A percentile compares a stretch with the other conserved stretches of the same genome.
Evolutionary conservation across 2,113 vertebrate genomes (phyloP).

Genomic region (Neolamprologus sp.): DNA sequence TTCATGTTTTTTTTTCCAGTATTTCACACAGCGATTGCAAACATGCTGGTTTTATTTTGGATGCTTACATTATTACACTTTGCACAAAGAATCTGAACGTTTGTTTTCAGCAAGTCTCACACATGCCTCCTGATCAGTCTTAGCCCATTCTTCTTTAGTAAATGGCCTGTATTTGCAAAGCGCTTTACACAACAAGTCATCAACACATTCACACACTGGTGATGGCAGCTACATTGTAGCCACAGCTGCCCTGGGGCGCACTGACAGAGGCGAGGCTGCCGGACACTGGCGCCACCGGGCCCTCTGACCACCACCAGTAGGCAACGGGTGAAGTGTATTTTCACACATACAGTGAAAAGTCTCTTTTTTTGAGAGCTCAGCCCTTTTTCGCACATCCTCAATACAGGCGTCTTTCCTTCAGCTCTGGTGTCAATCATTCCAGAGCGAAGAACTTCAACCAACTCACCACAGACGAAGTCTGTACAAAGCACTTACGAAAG

Average conservation of each 20-base stretch:
- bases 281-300: too few species aligned
- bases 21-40: background rate
- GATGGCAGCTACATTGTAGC: too few species aligned
- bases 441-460: too few species aligned
- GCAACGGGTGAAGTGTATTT: accelerated
- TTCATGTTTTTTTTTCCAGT: accelerated
- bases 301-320: too few species aligned
- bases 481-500: too few species aligned
- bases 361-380: accelerated
- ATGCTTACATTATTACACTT: background rate
- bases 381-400: too few species aligned
- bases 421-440: too few species aligned
- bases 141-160: background rate
- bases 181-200: accelerated
- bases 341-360: too few species aligned
- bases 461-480: too few species aligned
- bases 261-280: too few species aligned
- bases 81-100: background rate
- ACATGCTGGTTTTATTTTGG: background rate
- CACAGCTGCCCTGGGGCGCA: accelerated
- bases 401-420: too few species aligned
- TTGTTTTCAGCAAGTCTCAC: background rate
- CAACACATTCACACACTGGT: too few species aligned
- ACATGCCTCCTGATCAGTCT: background rate
- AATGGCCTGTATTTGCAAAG: background rate